These are phyloP conservation scores for Neogale vison DNA, from an alignment of 2,113 vertebrate species.

Conservation along the genomic window DNA sequence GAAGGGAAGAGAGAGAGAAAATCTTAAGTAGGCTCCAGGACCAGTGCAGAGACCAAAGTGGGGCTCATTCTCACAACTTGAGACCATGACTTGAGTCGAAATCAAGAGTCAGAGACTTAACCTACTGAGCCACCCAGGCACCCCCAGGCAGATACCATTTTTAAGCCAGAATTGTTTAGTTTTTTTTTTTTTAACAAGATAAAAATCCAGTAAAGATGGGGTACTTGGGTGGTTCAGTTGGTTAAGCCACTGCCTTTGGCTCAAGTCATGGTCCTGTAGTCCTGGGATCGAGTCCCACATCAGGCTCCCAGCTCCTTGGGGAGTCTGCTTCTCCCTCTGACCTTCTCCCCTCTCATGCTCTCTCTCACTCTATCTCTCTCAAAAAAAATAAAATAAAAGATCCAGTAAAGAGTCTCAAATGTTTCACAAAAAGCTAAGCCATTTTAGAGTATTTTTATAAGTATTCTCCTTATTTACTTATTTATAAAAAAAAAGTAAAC, in stretches of 20 bases:
- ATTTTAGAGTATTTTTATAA: constrained; percentile 50
- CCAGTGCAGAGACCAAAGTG: not conserved
- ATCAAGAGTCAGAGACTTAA: not conserved
- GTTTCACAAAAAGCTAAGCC: constrained; percentile 26
- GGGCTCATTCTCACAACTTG: not conserved
- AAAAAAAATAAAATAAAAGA: not conserved
- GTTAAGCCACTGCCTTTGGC: too few relatives aligned
- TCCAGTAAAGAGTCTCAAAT: constrained; percentile 45
- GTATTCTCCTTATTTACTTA: constrained; percentile 25
- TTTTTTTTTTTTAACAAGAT: not conserved
- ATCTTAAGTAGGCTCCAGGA: not conserved
- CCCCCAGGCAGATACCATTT: not conserved
- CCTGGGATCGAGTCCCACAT: too few relatives aligned
- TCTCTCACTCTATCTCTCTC: too few relatives aligned
- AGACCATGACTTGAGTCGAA: not conserved
- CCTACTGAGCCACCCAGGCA: not conserved
- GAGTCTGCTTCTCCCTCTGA: too few relatives aligned
- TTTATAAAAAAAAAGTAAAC: not conserved
- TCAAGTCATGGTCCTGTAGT: too few relatives aligned
- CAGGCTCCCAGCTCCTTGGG: too few relatives aligned
- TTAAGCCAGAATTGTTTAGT: not conserved
- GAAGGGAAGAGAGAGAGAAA: not conserved
- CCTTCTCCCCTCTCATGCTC: too few relatives aligned
- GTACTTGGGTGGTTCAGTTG: too few relatives aligned
- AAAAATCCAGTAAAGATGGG: constrained; percentile 46